phyloP scores from a whole-genome alignment of 2,113 vertebrate genomes.

The Cairina moschata region DNA sequence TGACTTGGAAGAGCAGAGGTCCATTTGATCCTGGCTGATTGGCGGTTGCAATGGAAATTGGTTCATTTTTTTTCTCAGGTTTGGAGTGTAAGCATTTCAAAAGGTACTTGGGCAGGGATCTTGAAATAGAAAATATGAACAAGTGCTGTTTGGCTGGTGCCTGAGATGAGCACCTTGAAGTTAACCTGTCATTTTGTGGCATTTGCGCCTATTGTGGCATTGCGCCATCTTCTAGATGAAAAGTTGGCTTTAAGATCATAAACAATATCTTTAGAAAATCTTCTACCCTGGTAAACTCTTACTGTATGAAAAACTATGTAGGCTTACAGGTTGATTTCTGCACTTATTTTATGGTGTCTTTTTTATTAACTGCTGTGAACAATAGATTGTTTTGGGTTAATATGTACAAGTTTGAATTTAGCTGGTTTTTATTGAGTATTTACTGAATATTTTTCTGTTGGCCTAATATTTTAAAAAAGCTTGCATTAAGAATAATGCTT shows the following conservation, averaged over 20 bases:
- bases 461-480: not conserved
- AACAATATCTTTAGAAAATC: not conserved
- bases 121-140: not conserved
- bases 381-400: not conserved
- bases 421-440: not conserved
- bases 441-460: not conserved
- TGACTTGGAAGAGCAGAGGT: not conserved
- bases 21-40: not conserved
- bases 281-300: not conserved
- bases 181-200: not conserved
- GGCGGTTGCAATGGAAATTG: not conserved
- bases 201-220: no score
- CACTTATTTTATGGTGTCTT: not conserved
- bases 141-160: not conserved
- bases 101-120: not conserved
- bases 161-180: not conserved
- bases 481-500: not conserved
- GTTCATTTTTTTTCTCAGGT: not conserved
- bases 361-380: not conserved
- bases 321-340: not conserved
- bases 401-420: not conserved
- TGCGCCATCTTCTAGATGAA: not conserved
- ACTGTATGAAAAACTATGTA: not conserved
- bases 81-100: not conserved
- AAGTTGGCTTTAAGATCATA: not conserved